Evolutionary conservation across 1,140 invertebrate genomes (phyloP), one percentile per base, ranked within the genome.

Genomic region (Brachystomella parvula): DNA sequence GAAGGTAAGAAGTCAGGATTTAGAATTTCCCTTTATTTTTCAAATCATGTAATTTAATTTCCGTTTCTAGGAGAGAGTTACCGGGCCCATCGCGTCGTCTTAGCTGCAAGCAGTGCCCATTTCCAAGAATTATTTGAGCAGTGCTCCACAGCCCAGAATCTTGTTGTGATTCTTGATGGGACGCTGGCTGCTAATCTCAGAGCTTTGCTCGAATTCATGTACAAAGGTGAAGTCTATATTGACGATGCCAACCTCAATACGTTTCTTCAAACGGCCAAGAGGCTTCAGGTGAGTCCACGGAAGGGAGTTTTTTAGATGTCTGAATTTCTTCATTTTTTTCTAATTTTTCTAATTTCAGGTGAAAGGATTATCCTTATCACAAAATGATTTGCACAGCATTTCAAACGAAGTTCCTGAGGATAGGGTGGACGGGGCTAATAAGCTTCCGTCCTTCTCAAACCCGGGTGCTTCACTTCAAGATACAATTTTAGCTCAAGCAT

Each of bases 21-120:
- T 15, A 49, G 21, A 33, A 60, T 35, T 69, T 58, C 47, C 69
- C 60, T 66, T 30, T 17, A 29, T 59, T 59, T 9, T 15, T 28
- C 6, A 39, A 44, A 65, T 21, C 15, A 21, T 30, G 61, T 26
- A 33, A 44, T 47, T 67, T n/a, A 58, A 63, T 21, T 35, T 47
- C 24, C 66, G 19, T 60, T 84, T 85, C 0, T 80, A 92, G 91
- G 90, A 77, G 86, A 89, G 75, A 90, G 89, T 73, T 90, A 94
- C 78, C 89, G 90, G 79, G 91, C 91, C 68, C 92, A 95, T 81
- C 88, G 88, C 78, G 81, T 94, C 71, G 93, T 95, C 67, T 81
- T 94, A 76, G 90, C 92, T 73, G 91, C 92, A 77, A 94, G 91
- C 80, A 94, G 90, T 80, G 91, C 92, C 78, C 92, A 94, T 78